Evolutionary conservation across 2,113 vertebrate genomes (phyloP), one percentile per base, ranked within the genome.

Genomic region (Picathartes gymnocephalus): DNA sequence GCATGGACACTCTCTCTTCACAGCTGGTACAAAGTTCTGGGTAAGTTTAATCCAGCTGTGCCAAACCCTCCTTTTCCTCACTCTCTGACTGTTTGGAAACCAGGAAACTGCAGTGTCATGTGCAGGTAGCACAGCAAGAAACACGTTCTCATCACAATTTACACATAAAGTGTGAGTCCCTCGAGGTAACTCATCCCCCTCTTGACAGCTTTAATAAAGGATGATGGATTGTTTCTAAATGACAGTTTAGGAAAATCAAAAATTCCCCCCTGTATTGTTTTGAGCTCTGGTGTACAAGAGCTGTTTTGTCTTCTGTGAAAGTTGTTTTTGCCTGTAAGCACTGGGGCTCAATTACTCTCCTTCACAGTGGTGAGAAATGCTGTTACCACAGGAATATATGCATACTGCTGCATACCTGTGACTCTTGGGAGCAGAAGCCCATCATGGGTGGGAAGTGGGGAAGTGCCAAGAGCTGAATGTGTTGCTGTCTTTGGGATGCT

Each of bases 131-230:
- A 62, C 81, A 89, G 88, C 66, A 85, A 58, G 81, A 90, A 95
- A 89, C 84, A 17, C 48, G 81, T 93, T 95, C 57, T 56, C 93
- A 82, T 96, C 91, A 91, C 92, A 61, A 70, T 96, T 94, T 91
- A 89, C 92, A 81, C 88, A 81, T 50, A 92, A 89, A 86, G 81
- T 0, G 13, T 81, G 90, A 82, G 91, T 93, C 93, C 94, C 95
- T 91, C 0, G 79, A 95, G 95, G 84, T 90, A 93, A 87, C 85
- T 91, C 77, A 83, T 92, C 79, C 82, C 78, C 31, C 86, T 93
- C 77, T 53, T 95, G 96, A 96, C 94, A 84, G 94, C 80, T 93
- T 94, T 96, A 95, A 97, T 96, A 96, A 95, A 96, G 71, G 80
- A 95, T 95, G 93, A 95, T 92, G 92, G 90, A 91, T 96, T 95